Conservation (phyloP, 1,140 invertebrate genomes). For the Bombus soroeensis region DNA sequence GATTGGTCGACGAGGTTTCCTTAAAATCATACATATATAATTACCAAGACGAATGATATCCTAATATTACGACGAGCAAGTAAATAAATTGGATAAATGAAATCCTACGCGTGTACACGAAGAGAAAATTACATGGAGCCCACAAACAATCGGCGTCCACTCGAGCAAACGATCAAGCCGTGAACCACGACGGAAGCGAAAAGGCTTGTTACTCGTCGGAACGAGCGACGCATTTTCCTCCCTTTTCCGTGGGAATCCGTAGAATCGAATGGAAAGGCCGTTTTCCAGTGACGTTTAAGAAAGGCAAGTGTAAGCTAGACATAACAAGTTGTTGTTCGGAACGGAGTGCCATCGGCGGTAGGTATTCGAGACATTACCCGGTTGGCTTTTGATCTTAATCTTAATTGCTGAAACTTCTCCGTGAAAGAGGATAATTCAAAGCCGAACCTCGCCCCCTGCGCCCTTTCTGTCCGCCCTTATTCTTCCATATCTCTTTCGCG, state of each 20-base stretch:
- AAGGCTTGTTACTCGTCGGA: neutral
- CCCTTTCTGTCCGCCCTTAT: neutral
- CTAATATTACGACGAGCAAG: too few relatives aligned
- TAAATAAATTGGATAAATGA: too few relatives aligned
- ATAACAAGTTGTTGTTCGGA: constrained; percentile 44
- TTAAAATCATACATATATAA: too few relatives aligned
- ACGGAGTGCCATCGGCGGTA: constrained; percentile 29
- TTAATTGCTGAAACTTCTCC: constrained; percentile 62
- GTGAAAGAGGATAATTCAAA: constrained; percentile 52
- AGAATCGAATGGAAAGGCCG: constrained; percentile 8
- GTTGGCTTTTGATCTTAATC: constrained; percentile 68
- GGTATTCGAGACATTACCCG: constrained; percentile 56
- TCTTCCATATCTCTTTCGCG: neutral
- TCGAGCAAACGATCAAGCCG: too few relatives aligned
- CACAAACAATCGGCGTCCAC: too few relatives aligned
- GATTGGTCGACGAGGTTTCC: too few relatives aligned
- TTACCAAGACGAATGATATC: too few relatives aligned
- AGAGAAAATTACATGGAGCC: neutral
- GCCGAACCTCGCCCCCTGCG: neutral
- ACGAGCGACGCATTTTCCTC: neutral
- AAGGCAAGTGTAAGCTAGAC: constrained; percentile 27
- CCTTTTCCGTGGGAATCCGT: neutral
- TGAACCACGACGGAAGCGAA: neutral
- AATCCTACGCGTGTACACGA: too few relatives aligned
- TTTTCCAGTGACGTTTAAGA: neutral